A percentile compares a stretch with the other conserved stretches of the same genome.
These are phyloP conservation scores for Corvus cornix DNA, from an alignment of 2,113 vertebrate genomes.

Conservation along the genomic window DNA sequence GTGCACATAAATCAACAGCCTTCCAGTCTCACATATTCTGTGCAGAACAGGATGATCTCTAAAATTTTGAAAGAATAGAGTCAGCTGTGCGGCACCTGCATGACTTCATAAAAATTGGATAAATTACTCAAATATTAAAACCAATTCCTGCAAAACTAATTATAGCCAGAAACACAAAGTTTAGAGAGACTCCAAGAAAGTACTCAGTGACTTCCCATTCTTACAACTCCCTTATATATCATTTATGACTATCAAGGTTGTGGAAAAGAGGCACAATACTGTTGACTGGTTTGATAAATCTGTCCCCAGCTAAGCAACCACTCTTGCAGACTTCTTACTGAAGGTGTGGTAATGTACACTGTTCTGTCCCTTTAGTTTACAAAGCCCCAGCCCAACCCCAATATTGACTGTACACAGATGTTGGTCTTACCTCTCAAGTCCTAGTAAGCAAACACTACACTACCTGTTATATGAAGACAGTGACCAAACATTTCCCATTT, in stretches of 20 bases:
- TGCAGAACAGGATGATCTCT: background rate
- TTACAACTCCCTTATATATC: background rate
- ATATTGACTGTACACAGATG: background rate
- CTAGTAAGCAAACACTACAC: background rate
- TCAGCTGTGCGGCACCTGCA: background rate
- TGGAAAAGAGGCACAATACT: background rate
- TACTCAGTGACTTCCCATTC: background rate
- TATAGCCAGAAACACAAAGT: background rate
- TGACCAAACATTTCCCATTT: background rate
- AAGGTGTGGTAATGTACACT: background rate
- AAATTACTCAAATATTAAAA: background rate
- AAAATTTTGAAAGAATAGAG: background rate
- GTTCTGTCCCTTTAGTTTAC: background rate
- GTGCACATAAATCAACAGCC: background rate
- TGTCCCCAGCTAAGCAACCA: fast-evolving
- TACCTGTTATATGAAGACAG: background rate
- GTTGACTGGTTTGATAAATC: background rate
- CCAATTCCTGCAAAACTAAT: background rate
- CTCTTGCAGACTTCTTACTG: background rate
- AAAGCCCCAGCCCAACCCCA: background rate
- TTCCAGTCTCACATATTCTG: background rate
- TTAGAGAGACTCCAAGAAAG: background rate
- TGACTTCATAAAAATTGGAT: background rate
- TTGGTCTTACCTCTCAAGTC: background rate
- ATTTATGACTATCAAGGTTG: background rate